Evolutionary conservation across 2,888 invertebrate species (phyloP), one percentile per base, ranked within the genome.

Genomic region (Monochamus alternatus): DNA sequence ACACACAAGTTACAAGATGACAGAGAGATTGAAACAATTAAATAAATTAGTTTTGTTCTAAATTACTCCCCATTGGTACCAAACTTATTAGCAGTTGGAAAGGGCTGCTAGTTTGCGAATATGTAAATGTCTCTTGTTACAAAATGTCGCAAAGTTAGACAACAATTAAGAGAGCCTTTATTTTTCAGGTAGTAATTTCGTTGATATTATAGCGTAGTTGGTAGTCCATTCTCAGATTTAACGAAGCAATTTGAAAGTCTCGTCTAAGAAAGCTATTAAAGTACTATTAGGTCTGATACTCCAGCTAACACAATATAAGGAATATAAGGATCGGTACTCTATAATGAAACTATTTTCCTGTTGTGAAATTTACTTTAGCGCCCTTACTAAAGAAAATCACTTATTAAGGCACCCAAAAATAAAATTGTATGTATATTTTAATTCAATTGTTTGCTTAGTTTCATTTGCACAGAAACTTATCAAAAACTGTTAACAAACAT

Each of bases 1-100:
- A 7, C 38, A 58, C 38, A 58, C 58, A 58, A 12, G 4, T 10
- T 58, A 1, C 58, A 7, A 14, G 8, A 14, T 7, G 14, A 14
- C n/a, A 14, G 14, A 58, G 14, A 58, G 58, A 58, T 14, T n/a
- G 10, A 58, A 58, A 58, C 58, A 58, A 58, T 58, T 58, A 58
- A 58, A 58, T 58, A 58, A 58, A 58, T 58, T 58, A 58, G 14
- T n/a, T 9, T 3, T 12, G 58, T n/a, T 58, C 58, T 14, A 58
- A 58, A 58, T 22, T 58, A 58, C n/a, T 58, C 58, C 58, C 58
- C 38, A 58, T 14, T 22, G 58, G 58, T 58, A 22, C 22, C 2
- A 58, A 58, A 22, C 14, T 22, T 58, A 14, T 38, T 38, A 38
- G 38, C 5, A 38, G 38, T 38, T 38, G 38, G 38, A 38, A 38